Evolutionary conservation across 2,888 invertebrate genomes (phyloP), one percentile per base, ranked within the genome.

Genomic region (Hemicrepidius hirtus): DNA sequence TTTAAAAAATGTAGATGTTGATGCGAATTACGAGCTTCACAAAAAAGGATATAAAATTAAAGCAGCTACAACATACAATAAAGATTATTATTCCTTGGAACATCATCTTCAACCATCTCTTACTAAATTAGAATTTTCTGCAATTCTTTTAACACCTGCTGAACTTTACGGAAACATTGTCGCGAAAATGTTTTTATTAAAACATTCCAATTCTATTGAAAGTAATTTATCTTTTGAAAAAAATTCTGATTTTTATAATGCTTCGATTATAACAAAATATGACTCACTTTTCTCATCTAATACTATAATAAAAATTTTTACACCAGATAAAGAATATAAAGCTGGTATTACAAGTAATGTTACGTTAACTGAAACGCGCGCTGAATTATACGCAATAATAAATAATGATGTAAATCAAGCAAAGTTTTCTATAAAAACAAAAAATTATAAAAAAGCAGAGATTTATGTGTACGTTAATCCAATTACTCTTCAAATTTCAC

Each of bases 281-380:
- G 60, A 71, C 10, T 55, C 70, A 13, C 46, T 71, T 50, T 63
- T 68, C 13, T 50, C 32, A 10, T 65, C 65, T 0, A 60, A 67
- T 24, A 68, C 71, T 5, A 6, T 49, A 1, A 50, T 74, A 13
- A 46, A 68, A 28, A 28, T 71, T 37, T 20, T 35, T 44, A 50
- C 68, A 2, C 74, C 74, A 32, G 24, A 53, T 53, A 60, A 64
- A 24, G 20, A 13, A 6, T 74, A 74, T 55, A 37, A 64, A 20
- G 74, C 63, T 13, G 28, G 49, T 44, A 21, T 74, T 12, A 65
- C 35, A 40, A 60, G 49, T 12, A 57, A 74, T 12, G 10, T 62
- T 16, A 37, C 68, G 18, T 62, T 46, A 21, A 12, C 40, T 12
- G 50, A 46, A 63, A 37, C 20, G 1, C 16, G 21, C 21, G 21